These are phyloP conservation scores for Heterodera filipjevi DNA, from an alignment of 2,888 invertebrate species.

Conservation along the genomic window DNA sequence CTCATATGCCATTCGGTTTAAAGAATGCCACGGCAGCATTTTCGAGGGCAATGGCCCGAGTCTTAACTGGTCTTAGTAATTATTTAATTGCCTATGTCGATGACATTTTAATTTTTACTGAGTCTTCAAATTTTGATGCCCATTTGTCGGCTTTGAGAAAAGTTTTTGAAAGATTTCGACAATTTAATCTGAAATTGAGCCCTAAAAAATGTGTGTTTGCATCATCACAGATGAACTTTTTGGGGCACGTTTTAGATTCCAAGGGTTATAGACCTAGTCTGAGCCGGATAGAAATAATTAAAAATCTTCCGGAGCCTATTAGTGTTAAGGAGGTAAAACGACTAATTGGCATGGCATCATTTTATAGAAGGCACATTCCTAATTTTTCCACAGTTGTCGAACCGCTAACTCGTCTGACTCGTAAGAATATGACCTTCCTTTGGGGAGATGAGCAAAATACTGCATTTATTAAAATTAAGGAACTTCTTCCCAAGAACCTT, in stretches of 20 bases:
- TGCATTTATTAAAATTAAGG: slow-evolving; percentile 36
- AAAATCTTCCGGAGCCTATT: slow-evolving; percentile 27
- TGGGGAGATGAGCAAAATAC: slow-evolving; percentile 40
- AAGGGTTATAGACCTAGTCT: slow-evolving; percentile 16
- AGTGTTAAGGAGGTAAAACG: slow-evolving; percentile 32
- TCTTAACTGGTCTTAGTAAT: slow-evolving; percentile 13
- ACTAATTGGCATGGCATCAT: slow-evolving; percentile 40
- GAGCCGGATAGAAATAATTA: slow-evolving; percentile 15
- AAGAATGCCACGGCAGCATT: slow-evolving; percentile 16
- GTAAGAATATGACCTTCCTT: slow-evolving; percentile 31
- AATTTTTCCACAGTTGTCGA: slow-evolving; percentile 39
- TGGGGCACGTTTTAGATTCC: slow-evolving; percentile 18
- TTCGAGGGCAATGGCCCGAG: slow-evolving; percentile 14
- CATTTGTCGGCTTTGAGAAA: not conserved
- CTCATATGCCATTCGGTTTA: slow-evolving; percentile 35
- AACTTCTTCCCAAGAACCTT: slow-evolving; percentile 14
- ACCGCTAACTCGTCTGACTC: slow-evolving; percentile 39
- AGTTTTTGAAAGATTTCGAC: slow-evolving; percentile 18
- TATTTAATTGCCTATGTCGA: slow-evolving; percentile 29
- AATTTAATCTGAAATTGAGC: slow-evolving; percentile 8
- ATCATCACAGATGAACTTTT: slow-evolving; percentile 3
- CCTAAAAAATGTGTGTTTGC: slow-evolving; percentile 30
- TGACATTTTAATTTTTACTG: slow-evolving; percentile 10
- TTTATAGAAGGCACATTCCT: slow-evolving; percentile 38
- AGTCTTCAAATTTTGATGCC: not conserved